Conservation (phyloP, 2,113 vertebrate species). For the Arizona elegans region DNA sequence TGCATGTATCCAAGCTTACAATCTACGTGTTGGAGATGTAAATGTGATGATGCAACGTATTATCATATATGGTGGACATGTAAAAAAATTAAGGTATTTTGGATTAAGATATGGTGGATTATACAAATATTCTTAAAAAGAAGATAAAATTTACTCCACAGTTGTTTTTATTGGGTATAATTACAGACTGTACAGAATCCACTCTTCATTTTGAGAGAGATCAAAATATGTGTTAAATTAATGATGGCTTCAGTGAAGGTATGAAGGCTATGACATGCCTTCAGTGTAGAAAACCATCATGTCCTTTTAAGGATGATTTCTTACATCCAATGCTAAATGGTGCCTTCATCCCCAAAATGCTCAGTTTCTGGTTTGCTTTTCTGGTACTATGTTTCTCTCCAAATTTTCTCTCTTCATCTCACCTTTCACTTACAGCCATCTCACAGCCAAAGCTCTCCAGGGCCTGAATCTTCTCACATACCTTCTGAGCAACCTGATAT, state of each 20-base stretch:
- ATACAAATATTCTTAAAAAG: too few species aligned
- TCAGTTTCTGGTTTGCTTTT: neutral
- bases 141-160: too few species aligned
- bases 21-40: too few species aligned
- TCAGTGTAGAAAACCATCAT: neutral
- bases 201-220: neutral
- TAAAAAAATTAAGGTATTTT: too few species aligned
- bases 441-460: conserved; percentile 14
- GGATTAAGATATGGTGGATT: too few species aligned
- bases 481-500: neutral
- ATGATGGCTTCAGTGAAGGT: neutral
- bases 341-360: too few species aligned
- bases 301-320: neutral
- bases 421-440: neutral
- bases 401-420: too few species aligned
- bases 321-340: neutral
- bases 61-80: too few species aligned
- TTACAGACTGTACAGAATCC: neutral
- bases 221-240: neutral
- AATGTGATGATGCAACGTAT: too few species aligned
- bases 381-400: neutral
- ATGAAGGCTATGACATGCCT: neutral
- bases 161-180: too few species aligned
- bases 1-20: too few species aligned
- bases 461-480: neutral